phyloP scores from a whole-genome alignment of 2,888 invertebrate genomes.

The Geophilus truncorum region DNA sequence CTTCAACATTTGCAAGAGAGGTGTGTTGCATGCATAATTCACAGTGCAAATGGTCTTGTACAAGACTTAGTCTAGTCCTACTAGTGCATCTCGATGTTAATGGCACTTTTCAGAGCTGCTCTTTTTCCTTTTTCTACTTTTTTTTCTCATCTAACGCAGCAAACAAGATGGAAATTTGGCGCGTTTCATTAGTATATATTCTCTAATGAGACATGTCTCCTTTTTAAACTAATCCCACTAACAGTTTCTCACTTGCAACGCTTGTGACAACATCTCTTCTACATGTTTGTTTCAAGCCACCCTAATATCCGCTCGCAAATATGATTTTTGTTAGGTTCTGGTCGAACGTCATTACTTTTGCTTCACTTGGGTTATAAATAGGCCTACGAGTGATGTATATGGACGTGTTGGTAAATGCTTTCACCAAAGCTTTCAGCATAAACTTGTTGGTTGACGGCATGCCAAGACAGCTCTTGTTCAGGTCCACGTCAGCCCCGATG shows the following conservation, averaged over 20 bases:
- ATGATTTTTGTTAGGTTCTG: neutral
- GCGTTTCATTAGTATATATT: conserved; percentile 8
- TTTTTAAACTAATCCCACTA: neutral
- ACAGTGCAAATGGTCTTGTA: conserved; percentile 8
- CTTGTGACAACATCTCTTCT: neutral
- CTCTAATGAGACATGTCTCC: conserved; percentile 1
- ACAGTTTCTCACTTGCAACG: neutral
- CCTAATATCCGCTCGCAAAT: neutral
- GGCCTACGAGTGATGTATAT: neutral
- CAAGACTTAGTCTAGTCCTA: neutral
- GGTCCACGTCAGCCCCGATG: conserved; percentile 17
- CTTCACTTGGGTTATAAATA: neutral
- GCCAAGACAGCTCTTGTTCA: conserved; percentile 13
- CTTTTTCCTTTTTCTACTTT: neutral
- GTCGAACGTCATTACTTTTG: neutral
- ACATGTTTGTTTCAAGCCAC: neutral
- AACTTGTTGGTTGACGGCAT: conserved; percentile 25
- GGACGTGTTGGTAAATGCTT: conserved; percentile 25
- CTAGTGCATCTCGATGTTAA: conserved; percentile 6
- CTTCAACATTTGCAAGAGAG: conserved; percentile 10
- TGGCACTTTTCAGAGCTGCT: conserved; percentile 1
- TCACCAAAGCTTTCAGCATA: conserved; percentile 24
- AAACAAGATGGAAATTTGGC: neutral
- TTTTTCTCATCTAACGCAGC: no score
- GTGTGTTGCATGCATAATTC: conserved; percentile 22